Percentiles rank a stretch among this genome's conserved stretches.
These are phyloP conservation scores for Merops nubicus DNA, from an alignment of 2,113 vertebrate genomes.

Conservation along the genomic window DNA sequence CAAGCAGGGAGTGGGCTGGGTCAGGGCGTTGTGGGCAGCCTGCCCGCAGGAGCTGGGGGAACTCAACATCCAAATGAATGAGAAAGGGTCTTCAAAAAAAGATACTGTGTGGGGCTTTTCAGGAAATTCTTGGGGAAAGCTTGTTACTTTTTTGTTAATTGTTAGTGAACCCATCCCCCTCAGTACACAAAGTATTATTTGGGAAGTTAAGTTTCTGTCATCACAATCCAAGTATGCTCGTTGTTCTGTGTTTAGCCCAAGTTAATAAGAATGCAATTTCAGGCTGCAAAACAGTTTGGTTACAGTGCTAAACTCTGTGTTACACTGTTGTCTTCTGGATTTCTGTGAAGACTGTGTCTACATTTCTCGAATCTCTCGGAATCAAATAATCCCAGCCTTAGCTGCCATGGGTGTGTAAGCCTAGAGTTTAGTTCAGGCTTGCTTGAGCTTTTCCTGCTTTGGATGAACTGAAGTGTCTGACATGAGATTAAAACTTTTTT, in stretches of 20 bases:
- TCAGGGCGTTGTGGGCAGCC: fast-evolving
- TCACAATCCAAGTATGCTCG: fast-evolving
- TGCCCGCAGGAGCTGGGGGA: neutral
- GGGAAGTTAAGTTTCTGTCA: neutral
- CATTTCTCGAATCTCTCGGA: neutral
- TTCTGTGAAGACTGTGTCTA: neutral
- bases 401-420: neutral
- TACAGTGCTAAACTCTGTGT: neutral
- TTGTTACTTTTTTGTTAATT: neutral
- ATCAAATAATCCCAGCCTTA: neutral
- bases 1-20: too few species aligned
- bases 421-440: neutral
- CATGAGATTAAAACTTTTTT: neutral
- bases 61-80: fast-evolving
- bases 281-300: neutral
- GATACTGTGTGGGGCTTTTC: fast-evolving
- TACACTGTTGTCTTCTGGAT: fast-evolving
- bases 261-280: neutral
- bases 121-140: neutral
- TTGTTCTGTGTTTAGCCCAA: neutral
- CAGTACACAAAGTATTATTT: neutral
- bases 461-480: neutral
- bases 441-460: neutral
- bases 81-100: neutral
- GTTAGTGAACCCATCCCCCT: fast-evolving